A percentile compares a stretch with the other conserved stretches of the same genome.
phyloP scores from a whole-genome alignment of 2,797 vertebrate species.

The Xiphophorus birchmanni region DNA sequence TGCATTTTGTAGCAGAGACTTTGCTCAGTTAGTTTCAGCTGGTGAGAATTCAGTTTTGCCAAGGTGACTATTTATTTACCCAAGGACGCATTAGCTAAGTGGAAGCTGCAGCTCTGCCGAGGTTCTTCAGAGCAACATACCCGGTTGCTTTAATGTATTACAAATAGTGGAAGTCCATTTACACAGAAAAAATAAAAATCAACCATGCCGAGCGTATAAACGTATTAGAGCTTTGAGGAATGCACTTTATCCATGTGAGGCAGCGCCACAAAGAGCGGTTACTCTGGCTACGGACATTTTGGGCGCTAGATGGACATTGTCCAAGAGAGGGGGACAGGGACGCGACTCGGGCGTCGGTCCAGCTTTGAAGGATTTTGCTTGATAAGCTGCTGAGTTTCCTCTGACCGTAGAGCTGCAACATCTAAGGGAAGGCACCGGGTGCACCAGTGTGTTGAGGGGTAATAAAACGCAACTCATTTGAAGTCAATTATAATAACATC shows the following conservation, averaged over 20 bases:
- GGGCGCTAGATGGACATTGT: conserved; percentile 11
- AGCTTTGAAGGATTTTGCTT: conserved; percentile 39
- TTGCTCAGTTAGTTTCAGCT: conserved; percentile 19
- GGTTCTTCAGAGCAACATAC: conserved; percentile 17
- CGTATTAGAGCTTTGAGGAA: conserved; percentile 12
- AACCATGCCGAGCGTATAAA: conserved; percentile 4
- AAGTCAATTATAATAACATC: neutral
- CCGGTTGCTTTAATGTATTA: conserved; percentile 39
- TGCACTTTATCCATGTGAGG: conserved; percentile 14
- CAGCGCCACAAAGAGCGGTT: conserved; percentile 16
- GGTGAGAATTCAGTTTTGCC: conserved; percentile 25
- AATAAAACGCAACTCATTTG: neutral
- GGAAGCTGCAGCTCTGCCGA: conserved; percentile 10
- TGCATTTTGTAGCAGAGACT: conserved; percentile 32
- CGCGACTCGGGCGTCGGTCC: neutral
- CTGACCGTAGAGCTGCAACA: conserved; percentile 31
- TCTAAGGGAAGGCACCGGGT: conserved; percentile 16
- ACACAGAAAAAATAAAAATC: neutral
- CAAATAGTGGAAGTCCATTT: conserved; percentile 17
- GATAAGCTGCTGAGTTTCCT: conserved; percentile 23
- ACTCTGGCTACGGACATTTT: conserved; percentile 7
- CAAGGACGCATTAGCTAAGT: conserved; percentile 44
- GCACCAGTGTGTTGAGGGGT: neutral
- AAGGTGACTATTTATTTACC: conserved; percentile 38
- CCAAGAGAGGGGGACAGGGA: neutral